These are phyloP conservation scores for Zootermopsis nevadensis DNA, from an alignment of 2,888 invertebrate genomes.

Conservation along the genomic window DNA sequence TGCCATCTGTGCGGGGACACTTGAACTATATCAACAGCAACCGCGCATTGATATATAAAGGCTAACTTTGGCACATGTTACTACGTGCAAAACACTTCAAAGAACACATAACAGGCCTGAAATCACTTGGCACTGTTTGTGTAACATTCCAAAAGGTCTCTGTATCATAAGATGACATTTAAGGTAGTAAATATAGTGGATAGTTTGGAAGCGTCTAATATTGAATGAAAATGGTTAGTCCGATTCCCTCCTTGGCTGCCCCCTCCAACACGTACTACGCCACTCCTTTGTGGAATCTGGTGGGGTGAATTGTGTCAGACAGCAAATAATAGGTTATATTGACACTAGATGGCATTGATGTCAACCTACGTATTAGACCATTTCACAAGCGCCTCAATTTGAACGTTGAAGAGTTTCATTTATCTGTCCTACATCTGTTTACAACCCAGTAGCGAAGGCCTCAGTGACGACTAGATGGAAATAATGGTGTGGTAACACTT, in stretches of 20 bases:
- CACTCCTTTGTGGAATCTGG: conserved; percentile 6
- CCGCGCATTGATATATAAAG: conserved; percentile 28
- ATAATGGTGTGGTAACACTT: background rate
- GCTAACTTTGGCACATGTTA: background rate
- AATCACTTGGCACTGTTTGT: background rate
- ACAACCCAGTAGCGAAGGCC: too few species aligned
- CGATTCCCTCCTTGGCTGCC: conserved; percentile 30
- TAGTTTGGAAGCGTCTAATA: background rate
- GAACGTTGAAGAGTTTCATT: background rate
- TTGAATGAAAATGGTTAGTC: background rate
- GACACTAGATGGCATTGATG: conserved; percentile 42
- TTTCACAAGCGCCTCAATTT: background rate
- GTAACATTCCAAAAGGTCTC: background rate
- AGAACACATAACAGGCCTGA: background rate
- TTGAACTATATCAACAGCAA: background rate
- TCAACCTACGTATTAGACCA: background rate
- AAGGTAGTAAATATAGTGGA: background rate
- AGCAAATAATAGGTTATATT: conserved; percentile 7
- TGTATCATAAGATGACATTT: background rate
- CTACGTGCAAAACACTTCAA: background rate
- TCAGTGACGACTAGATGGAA: too few species aligned
- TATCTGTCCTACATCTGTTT: too few species aligned
- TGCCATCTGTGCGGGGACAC: conserved; percentile 3
- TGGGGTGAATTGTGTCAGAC: background rate
- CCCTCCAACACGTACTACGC: background rate